Evolutionary conservation across 2,113 vertebrate species (phyloP).

Genomic region (Pogona vitticeps): DNA sequence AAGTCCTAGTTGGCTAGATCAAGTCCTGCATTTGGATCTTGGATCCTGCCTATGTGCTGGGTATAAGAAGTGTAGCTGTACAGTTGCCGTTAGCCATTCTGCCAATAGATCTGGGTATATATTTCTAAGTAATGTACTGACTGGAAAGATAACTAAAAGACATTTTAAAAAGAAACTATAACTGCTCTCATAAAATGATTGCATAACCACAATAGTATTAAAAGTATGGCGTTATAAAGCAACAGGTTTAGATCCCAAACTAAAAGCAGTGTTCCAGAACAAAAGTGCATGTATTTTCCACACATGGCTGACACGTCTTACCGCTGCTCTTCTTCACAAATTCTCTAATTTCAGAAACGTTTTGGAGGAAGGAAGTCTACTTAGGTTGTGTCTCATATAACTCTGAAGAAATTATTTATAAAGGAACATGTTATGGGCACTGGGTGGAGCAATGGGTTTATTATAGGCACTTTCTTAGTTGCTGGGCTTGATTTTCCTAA

Average conservation of each 20-base stretch:
- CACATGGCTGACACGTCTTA: background rate
- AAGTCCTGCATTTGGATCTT: background rate
- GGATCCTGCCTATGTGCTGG: background rate
- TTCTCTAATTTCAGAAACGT: background rate
- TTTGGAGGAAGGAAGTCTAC: rapidly evolving
- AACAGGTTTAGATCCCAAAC: background rate
- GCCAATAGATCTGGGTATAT: background rate
- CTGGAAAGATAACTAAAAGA: background rate
- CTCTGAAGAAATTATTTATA: background rate
- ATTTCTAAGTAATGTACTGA: background rate
- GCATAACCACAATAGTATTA: background rate
- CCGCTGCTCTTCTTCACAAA: background rate
- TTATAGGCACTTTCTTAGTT: background rate
- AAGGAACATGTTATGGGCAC: background rate
- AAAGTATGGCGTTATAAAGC: background rate
- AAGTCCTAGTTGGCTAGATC: background rate
- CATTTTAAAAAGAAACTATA: constrained; percentile 10
- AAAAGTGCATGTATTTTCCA: background rate
- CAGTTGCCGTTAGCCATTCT: background rate
- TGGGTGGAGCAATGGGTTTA: background rate
- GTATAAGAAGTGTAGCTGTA: background rate
- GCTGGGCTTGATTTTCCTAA: background rate
- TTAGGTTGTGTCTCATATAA: background rate
- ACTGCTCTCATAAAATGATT: background rate
- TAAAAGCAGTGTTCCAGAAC: background rate